Evolutionary conservation across 2,888 invertebrate genomes (phyloP), one percentile per base, ranked within the genome.

Genomic region (Dastarcus helophoroides): DNA sequence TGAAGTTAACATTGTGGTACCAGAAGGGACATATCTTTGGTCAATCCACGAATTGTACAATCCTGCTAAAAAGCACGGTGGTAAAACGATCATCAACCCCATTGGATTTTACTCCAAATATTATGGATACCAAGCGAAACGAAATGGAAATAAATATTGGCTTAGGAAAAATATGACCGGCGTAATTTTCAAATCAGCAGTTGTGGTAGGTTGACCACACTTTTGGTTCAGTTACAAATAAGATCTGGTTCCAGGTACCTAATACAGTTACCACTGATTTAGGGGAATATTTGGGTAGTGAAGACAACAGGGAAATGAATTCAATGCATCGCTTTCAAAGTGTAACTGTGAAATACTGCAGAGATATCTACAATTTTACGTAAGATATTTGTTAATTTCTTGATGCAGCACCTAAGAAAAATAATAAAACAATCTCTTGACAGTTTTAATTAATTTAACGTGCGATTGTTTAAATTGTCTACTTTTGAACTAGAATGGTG

Each of bases 291-390:
- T 53, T 73, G 23, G 62, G 59, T 10, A 60, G 61, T 25, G 65
- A 67, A 3, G 60, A 60, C 12, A 62, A 68, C 31, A 58, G 62
- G 16, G 65, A 70, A 46, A 60, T 71, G 14, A 76, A 79, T 55
- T 69, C 73, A 1, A 64, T 76, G 62, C 69, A 75, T 52, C 69
- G 74, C 42, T 68, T 73, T 46, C 76, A 77, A 53, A 75, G 66
- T 50, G 71, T 65, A 35, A 62, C 71, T 3, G 53, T 75, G 7
- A 50, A 70, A 38, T 68, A 73, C 48, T 65, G 79, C 33, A 54
- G 63, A 39, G 73, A 77, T 41, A 68, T 76, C 57, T 78, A 67
- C 48, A 78, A 78, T 58, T 73, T 78, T 51, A 73, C 69, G 77
- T 76, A 58, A 64, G 63, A 9, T 23, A 6, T 23, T 23, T 50